Base-by-base conservation (phyloP, 2,888 invertebrate genomes). In the Phoenoteleia sp. region DNA sequence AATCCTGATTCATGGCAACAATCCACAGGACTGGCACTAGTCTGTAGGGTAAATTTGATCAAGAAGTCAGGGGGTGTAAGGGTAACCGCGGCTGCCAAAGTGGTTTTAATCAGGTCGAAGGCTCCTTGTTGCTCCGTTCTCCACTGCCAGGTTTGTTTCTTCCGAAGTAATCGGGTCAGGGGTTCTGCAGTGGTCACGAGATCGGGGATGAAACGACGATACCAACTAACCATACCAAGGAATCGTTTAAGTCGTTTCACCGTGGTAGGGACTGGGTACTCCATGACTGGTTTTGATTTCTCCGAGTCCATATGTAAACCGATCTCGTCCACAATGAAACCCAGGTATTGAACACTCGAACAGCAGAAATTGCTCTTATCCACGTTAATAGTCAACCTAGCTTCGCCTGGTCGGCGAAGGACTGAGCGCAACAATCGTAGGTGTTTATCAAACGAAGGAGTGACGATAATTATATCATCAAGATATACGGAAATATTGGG, bases 171-270 rank as follows among this genome's bases (percentile, higher is more conserved):
- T 4, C 7, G 7, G 23, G 19, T 21, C 1, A 49, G 13, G 4
- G 49, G 49, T 21, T 49, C 49, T 4, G 49, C 49, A 3, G 21
- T 21, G 1, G 49, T 49, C 21, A 17, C 49, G 49, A 49, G 49
- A 21, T 49, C 13, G 2, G 49, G 49, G 7, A 49, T 11, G 49
- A 49, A 49, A 19, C 49, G 49, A 6, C 49, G 49, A 17, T 49
- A 49, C 23, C 49, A 49, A 4, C 45, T 45, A 45, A 45, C 4
- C 45, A 45, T 45, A 4, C 91, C 90, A 0, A 91, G 17, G 45
- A 91, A 91, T 11, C 86, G 42, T 2, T 87, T 76, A 5, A 90
- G 15, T 23, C 88, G 81, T 27, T 47, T 56, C 0, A 74, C 4
- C 2, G 33, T 81, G 0, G 15, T n/a, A 3, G 81, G 82, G 3